phyloP scores from a whole-genome alignment of 2,888 invertebrate genomes.

The Hirtodrosophila cameraria region DNA sequence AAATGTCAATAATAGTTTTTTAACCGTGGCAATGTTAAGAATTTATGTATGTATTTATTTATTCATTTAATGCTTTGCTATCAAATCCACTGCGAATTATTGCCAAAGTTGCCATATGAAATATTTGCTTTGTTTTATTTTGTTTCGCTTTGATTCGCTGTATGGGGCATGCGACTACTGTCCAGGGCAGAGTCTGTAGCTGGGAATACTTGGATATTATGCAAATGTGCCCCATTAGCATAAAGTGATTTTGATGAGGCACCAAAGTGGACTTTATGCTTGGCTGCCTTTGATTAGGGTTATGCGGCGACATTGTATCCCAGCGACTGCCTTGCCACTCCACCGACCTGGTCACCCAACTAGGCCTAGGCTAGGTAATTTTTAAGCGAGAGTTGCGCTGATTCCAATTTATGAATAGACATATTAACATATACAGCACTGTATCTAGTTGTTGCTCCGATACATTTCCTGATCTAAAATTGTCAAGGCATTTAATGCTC shows the following conservation, averaged over 20 bases:
- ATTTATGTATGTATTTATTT: constrained; percentile 37
- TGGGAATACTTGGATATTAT: constrained; percentile 63
- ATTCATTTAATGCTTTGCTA: constrained; percentile 53
- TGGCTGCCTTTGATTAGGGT: constrained; percentile 75
- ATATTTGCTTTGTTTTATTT: constrained; percentile 36
- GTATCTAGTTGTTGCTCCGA: background rate
- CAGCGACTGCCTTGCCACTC: constrained; percentile 4
- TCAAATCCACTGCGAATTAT: constrained; percentile 28
- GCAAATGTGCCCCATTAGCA: constrained; percentile 74
- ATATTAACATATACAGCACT: too few relatives aligned
- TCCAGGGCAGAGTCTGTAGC: constrained; percentile 2
- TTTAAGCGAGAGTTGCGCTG: constrained; percentile 2
- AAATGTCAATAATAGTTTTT: constrained; percentile 77
- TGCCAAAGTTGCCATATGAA: constrained; percentile 57
- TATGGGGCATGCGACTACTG: background rate
- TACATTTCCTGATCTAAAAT: background rate
- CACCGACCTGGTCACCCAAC: background rate
- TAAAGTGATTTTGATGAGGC: constrained; percentile 78
- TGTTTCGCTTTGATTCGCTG: constrained; percentile 4
- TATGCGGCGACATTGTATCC: constrained; percentile 48
- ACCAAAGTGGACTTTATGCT: constrained; percentile 76
- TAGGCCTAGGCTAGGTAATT: constrained; percentile 15
- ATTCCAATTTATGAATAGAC: background rate
- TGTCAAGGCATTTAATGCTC: too few relatives aligned
- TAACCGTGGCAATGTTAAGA: constrained; percentile 39